These are phyloP conservation scores for Athripsodes cinereus DNA, from an alignment of 2,888 invertebrate genomes.

Conservation along the genomic window DNA sequence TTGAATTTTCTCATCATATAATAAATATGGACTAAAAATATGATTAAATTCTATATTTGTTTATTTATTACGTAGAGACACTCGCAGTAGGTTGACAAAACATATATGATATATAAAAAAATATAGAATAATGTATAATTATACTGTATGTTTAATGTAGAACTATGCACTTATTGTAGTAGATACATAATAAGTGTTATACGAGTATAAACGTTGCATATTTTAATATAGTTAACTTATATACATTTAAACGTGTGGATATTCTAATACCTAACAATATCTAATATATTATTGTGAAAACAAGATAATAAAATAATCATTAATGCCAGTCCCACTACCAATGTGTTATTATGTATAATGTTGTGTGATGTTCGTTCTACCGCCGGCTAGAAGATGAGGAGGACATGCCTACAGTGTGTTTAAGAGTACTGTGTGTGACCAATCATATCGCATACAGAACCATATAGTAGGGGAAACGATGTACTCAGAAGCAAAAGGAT, in stretches of 20 bases:
- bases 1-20: too few relatives aligned
- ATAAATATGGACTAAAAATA: too few relatives aligned
- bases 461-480: constrained; percentile 18
- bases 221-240: neutral
- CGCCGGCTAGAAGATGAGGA: neutral
- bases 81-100: too few relatives aligned
- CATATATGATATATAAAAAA: too few relatives aligned
- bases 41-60: too few relatives aligned
- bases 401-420: constrained; percentile 25
- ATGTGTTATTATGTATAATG: too few relatives aligned
- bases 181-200: too few relatives aligned
- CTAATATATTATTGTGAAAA: neutral
- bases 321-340: constrained; percentile 17
- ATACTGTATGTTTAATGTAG: too few relatives aligned
- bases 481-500: constrained; percentile 15
- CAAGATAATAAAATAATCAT: neutral
- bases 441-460: constrained; percentile 18
- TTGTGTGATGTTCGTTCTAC: neutral
- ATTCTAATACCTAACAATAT: neutral
- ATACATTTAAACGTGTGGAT: neutral
- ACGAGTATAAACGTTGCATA: too few relatives aligned
- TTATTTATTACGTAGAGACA: too few relatives aligned
- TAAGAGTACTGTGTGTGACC: constrained; percentile 19
- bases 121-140: too few relatives aligned
- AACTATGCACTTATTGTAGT: too few relatives aligned